phyloP scores from a whole-genome alignment of 2,888 invertebrate species.

The Charanyca ferruginea region DNA sequence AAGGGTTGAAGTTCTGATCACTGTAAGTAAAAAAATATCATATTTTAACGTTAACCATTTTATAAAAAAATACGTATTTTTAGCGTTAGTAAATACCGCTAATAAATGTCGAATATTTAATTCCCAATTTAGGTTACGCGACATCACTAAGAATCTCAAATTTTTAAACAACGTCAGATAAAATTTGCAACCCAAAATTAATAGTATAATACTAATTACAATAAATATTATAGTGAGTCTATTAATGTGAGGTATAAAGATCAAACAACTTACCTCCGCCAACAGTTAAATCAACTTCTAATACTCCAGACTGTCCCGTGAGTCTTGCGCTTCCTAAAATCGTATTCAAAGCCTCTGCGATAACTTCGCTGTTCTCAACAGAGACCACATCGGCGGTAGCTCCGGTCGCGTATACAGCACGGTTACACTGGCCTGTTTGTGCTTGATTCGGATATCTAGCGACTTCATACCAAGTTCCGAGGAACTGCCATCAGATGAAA shows the following conservation, averaged over 20 bases:
- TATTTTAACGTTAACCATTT: not conserved
- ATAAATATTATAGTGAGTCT: no score
- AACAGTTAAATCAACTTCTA: no score
- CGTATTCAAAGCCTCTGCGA: conserved; percentile 82
- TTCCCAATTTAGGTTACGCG: no score
- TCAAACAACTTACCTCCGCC: no score
- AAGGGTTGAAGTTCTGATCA: conserved; percentile 66
- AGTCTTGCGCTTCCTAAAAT: conserved; percentile 86
- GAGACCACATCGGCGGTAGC: conserved; percentile 57
- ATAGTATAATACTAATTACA: no score
- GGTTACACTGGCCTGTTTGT: conserved; percentile 92
- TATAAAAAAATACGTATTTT: no score
- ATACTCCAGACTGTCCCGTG: not conserved
- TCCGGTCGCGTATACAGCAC: conserved; percentile 90
- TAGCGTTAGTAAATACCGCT: no score
- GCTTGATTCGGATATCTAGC: conserved; percentile 92
- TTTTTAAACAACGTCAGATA: no score
- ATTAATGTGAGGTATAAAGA: no score
- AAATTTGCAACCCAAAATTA: no score
- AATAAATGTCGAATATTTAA: no score
- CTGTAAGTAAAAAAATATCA: conserved; percentile 39
- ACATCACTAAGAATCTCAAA: no score
- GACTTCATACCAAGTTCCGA: conserved; percentile 92
- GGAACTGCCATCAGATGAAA: conserved; percentile 17
- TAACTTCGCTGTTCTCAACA: conserved; percentile 76